Percentiles rank a stretch among this genome's conserved stretches.
phyloP scores from a whole-genome alignment of 2,888 invertebrate genomes.

The Keiferia lycopersicella region DNA sequence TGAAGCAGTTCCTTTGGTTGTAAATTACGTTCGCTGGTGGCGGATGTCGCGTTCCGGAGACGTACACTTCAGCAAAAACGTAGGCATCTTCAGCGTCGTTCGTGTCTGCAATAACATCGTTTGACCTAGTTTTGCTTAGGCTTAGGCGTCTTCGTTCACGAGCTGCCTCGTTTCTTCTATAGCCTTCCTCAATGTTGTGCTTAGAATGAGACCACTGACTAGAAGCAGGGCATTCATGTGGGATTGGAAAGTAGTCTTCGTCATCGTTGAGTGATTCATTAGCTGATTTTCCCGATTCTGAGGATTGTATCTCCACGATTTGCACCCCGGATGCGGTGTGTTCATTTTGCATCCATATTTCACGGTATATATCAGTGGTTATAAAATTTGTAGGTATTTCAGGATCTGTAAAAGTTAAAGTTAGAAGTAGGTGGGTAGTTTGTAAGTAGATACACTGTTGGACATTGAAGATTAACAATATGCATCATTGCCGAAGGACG shows the following conservation, averaged over 20 bases:
- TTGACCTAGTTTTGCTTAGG: slow-evolving; percentile 31
- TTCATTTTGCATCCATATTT: slow-evolving; percentile 50
- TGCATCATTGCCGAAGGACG: no score
- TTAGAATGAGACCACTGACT: slow-evolving; percentile 1
- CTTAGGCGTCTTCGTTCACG: slow-evolving; percentile 47
- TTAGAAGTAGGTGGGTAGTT: no score
- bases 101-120: slow-evolving; percentile 26
- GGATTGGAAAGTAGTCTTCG: slow-evolving; percentile 25
- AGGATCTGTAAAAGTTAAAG: slow-evolving; percentile 43
- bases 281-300: slow-evolving; percentile 41
- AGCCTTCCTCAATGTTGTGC: slow-evolving; percentile 38
- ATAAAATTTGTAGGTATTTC: slow-evolving; percentile 37
- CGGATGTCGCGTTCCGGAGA: slow-evolving; percentile 28
- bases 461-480: no score
- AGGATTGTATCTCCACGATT: slow-evolving; percentile 61
- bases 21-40: slow-evolving; percentile 32
- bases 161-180: slow-evolving; percentile 46
- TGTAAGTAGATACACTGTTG: no score
- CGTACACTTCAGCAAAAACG: slow-evolving; percentile 26
- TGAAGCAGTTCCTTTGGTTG: slow-evolving; percentile 53
- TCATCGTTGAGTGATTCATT: slow-evolving; percentile 37
- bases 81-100: slow-evolving; percentile 30
- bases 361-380: slow-evolving; percentile 43
- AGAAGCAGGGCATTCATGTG: background rate
- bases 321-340: slow-evolving; percentile 43